These are phyloP conservation scores for Varanus salvator DNA, from an alignment of 2,113 vertebrate genomes.

Conservation along the genomic window DNA sequence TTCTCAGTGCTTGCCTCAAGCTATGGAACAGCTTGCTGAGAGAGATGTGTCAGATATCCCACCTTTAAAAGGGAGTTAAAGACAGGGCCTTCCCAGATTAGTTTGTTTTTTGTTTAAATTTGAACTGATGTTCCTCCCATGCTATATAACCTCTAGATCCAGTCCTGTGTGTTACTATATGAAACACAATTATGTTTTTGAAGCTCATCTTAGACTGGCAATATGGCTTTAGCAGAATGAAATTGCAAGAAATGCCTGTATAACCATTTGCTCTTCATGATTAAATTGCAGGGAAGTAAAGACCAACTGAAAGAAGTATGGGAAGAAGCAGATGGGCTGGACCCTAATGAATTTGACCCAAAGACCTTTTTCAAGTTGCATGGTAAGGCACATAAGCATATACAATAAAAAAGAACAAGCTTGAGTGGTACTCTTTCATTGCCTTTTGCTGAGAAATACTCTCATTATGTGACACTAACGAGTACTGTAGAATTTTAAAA, in stretches of 20 bases:
- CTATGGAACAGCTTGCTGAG: too few relatives aligned
- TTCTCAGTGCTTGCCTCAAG: too few relatives aligned
- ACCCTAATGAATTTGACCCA: conserved; percentile 96
- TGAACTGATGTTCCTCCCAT: too few relatives aligned
- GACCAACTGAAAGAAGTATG: conserved; percentile 98
- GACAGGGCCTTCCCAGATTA: too few relatives aligned
- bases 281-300: conserved; percentile 89
- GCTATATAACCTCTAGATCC: not conserved
- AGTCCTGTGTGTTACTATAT: not conserved
- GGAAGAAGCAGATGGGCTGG: conserved; percentile 96
- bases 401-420: conserved; percentile 52
- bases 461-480: not conserved
- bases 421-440: conserved; percentile 30
- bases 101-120: too few relatives aligned
- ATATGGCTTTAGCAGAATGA: conserved; percentile 27
- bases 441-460: conserved; percentile 7
- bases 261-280: conserved; percentile 57
- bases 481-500: not conserved
- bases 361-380: conserved; percentile 99
- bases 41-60: too few relatives aligned
- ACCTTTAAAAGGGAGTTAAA: too few relatives aligned
- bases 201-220: conserved; percentile 9
- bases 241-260: conserved; percentile 1
- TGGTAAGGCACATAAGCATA: conserved; percentile 80
- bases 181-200: not conserved